phyloP scores from a whole-genome alignment of 1,140 invertebrate species.

The Drosophila pseudoobscura region DNA sequence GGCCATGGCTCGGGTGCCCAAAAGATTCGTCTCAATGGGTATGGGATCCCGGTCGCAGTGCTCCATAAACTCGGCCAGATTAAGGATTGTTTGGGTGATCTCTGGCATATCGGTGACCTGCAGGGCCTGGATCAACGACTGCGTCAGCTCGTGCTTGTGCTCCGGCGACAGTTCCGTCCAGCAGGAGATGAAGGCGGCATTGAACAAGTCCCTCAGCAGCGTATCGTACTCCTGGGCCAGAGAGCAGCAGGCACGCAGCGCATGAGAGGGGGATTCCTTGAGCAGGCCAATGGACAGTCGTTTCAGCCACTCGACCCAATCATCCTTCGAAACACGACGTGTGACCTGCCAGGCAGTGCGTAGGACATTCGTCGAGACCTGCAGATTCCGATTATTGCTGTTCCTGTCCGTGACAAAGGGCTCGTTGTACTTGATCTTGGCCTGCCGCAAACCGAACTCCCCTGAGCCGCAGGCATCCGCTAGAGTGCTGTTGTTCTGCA shows the following conservation, averaged over 20 bases:
- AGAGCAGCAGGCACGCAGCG: conserved; percentile 94
- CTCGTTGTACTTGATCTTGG: conserved; percentile 86
- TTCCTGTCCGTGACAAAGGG: conserved; percentile 76
- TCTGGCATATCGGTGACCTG: conserved; percentile 97
- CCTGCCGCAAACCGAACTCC: conserved; percentile 86
- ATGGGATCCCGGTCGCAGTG: conserved; percentile 98
- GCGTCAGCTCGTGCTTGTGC: conserved; percentile 93
- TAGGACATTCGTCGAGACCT: conserved; percentile 92
- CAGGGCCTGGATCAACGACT: conserved; percentile 94
- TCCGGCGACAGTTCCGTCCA: conserved; percentile 96
- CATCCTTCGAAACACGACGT: conserved; percentile 96
- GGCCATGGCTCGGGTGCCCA: conserved; percentile 92
- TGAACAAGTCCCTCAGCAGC: conserved; percentile 97
- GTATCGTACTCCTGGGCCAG: conserved; percentile 97
- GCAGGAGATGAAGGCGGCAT: conserved; percentile 99
- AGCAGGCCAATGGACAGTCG: conserved; percentile 95
- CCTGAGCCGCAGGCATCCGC: conserved; percentile 84
- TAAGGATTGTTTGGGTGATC: conserved; percentile 98
- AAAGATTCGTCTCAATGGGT: conserved; percentile 92
- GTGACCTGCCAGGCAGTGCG: conserved; percentile 95
- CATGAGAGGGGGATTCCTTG: conserved; percentile 97
- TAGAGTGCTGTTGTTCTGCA: conserved; percentile 88
- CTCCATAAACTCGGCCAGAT: conserved; percentile 99
- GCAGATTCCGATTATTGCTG: conserved; percentile 90
- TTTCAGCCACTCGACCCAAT: conserved; percentile 98